Evolutionary conservation across 2,888 invertebrate species (phyloP).

Genomic region (Campaea margaritaria): DNA sequence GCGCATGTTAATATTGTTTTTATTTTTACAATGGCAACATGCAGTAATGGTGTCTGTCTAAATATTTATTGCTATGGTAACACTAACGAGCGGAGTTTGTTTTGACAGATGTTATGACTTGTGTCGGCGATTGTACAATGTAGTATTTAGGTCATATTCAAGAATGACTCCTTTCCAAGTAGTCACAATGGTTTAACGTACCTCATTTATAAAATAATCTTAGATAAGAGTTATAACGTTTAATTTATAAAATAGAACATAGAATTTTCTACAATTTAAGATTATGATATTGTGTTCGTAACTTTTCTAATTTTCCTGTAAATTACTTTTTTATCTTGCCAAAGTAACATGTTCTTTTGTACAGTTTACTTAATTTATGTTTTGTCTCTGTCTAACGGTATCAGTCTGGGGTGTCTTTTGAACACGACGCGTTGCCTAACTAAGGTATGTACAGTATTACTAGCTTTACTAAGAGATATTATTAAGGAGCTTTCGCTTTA

Average conservation of each 20-base stretch:
- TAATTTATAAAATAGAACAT: conserved; percentile 65
- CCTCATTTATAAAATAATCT: conserved; percentile 81
- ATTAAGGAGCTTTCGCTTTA: conserved; percentile 54
- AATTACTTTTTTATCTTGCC: conserved; percentile 71
- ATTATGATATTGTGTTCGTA: conserved; percentile 51
- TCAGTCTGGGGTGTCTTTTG: conserved; percentile 47
- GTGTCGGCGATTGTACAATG: conserved; percentile 52
- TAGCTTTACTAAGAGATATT: conserved; percentile 80
- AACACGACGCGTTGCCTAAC: conserved; percentile 65
- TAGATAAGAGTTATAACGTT: conserved; percentile 70
- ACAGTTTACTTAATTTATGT: conserved; percentile 59
- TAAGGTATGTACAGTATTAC: conserved; percentile 83
- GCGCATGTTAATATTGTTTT: conserved; percentile 76
- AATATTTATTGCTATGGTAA: conserved; percentile 33
- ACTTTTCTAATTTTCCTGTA: conserved; percentile 48
- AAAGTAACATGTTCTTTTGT: conserved; percentile 69
- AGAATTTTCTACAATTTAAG: conserved; percentile 55
- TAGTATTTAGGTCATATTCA: conserved; percentile 54
- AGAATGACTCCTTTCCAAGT: conserved; percentile 64
- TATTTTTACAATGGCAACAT: conserved; percentile 43
- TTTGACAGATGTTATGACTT: conserved; percentile 44
- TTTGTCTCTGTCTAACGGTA: conserved; percentile 49
- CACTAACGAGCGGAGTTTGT: conserved; percentile 31
- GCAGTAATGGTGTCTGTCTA: conserved; percentile 40
- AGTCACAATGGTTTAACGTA: conserved; percentile 83